These are phyloP conservation scores for Merluccius polli DNA, from an alignment of 2,797 vertebrate genomes.

Conservation along the genomic window DNA sequence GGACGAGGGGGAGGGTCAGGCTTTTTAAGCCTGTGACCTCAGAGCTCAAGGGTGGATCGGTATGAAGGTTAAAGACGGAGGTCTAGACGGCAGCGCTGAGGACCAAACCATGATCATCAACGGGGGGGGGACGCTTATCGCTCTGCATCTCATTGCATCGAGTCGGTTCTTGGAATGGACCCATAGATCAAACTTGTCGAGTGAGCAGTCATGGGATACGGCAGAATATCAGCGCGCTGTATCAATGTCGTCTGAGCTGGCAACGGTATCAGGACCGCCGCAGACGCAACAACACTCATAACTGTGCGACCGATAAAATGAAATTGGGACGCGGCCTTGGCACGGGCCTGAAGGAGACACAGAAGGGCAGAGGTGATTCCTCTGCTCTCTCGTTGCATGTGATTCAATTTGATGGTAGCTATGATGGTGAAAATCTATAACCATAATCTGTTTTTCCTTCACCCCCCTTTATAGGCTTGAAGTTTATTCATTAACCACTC, in stretches of 20 bases:
- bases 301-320: conserved; percentile 42
- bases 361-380: not conserved
- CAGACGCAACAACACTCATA: conserved; percentile 53
- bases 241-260: conserved; percentile 8
- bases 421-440: not conserved
- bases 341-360: conserved; percentile 9
- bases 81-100: not conserved
- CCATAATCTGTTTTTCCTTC: not conserved
- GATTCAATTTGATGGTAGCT: conserved; percentile 4
- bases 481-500: conserved; percentile 30
- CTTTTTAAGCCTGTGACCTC: too few relatives aligned
- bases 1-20: conserved; percentile 2
- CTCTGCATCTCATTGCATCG: not conserved
- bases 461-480: not conserved
- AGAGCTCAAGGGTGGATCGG: not conserved
- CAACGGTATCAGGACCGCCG: conserved; percentile 18
- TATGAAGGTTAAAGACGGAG: not conserved
- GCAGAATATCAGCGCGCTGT: conserved; percentile 11
- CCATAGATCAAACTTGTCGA: conserved; percentile 16
- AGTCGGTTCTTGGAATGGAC: conserved; percentile 8
- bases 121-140: not conserved
- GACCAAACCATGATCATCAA: not conserved
- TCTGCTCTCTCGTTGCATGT: not conserved
- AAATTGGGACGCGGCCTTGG: conserved; percentile 24
- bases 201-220: conserved; percentile 14